A percentile compares a stretch with the other conserved stretches of the same genome.
These are phyloP conservation scores for Gymnopithys bicolor DNA, from an alignment of 2,797 vertebrate species.

Conservation along the genomic window DNA sequence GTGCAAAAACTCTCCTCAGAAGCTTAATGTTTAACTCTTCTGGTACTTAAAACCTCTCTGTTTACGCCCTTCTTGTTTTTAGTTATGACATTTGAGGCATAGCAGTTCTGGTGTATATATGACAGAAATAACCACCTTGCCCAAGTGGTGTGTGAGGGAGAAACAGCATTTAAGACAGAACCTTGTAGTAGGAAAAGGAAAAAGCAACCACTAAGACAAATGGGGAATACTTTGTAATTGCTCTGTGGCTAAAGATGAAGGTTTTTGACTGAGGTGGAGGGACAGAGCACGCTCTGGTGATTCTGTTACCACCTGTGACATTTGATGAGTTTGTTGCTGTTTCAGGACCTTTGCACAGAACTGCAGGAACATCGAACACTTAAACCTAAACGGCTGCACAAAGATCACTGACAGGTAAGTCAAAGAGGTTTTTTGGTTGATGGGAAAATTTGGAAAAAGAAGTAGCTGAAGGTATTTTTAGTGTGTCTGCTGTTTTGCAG, in stretches of 20 bases:
- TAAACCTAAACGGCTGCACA: slow-evolving; percentile 96
- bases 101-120: not conserved
- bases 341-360: slow-evolving; percentile 95
- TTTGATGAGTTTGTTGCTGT: slow-evolving; percentile 1
- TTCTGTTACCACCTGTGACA: not conserved
- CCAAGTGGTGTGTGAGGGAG: not conserved
- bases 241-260: not conserved
- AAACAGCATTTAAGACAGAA: not conserved
- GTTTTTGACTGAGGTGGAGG: not conserved
- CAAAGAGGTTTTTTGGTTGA: not conserved
- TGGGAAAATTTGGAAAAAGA: not conserved
- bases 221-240: not conserved
- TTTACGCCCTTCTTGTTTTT: not conserved
- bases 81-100: not conserved
- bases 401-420: slow-evolving; percentile 92
- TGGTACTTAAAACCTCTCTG: not conserved
- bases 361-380: slow-evolving; percentile 94
- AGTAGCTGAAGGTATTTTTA: slow-evolving; percentile 71
- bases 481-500: slow-evolving; percentile 77
- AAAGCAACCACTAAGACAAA: not conserved
- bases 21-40: not conserved
- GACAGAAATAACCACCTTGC: not conserved
- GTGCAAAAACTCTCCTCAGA: not conserved
- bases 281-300: slow-evolving; percentile 23
- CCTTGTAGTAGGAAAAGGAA: not conserved